Evolutionary conservation across 2,797 vertebrate species (phyloP), one percentile per base, ranked within the genome.

Genomic region (Sylvia borin): DNA sequence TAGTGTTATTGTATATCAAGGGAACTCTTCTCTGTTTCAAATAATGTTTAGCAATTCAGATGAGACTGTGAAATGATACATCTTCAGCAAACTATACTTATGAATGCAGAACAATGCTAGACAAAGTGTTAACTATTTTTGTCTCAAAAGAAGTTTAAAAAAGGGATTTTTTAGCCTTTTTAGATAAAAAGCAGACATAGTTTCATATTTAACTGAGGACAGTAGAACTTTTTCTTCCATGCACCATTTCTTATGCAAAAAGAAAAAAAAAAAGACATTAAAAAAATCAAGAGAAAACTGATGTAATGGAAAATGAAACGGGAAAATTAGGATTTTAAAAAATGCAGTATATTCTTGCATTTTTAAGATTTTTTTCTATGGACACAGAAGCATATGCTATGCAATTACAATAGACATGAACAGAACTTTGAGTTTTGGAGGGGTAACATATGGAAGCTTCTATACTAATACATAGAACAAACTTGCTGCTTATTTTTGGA

Each of bases 21-120:
- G 32, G 58, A 96, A 84, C n/a, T 79, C 67, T 80, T 16, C 10
- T 60, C 5, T 73, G 38, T 77, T 68, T 93, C 91, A 96, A 95
- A 85, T 77, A 71, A 87, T 51, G 36, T 75, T 89, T 93, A 94
- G 66, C 50, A 91, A 71, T 42, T 75, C 27, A 86, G 65, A 90
- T 58, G 77, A 85, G 43, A 84, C 73, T 96, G 32, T 25, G 48
- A 89, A 85, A 82, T 8, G 26, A 86, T 73, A 61, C 7, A 8
- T 36, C 26, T 72, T 91, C 54, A 32, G 32, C 43, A 73, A n/a
- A 9, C 13, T 87, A 43, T 53, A 81, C 38, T 71, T 93, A 87
- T 14, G 73, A 66, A 87, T 85, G 16, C 12, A 72, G 42, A 54
- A 65, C 40, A 85, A 88, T 82, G 11, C 21, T 67, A 57, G 57